Evolutionary conservation across 2,113 vertebrate species (phyloP), one percentile per base, ranked within the genome.

Genomic region (Oryzias melastigma): DNA sequence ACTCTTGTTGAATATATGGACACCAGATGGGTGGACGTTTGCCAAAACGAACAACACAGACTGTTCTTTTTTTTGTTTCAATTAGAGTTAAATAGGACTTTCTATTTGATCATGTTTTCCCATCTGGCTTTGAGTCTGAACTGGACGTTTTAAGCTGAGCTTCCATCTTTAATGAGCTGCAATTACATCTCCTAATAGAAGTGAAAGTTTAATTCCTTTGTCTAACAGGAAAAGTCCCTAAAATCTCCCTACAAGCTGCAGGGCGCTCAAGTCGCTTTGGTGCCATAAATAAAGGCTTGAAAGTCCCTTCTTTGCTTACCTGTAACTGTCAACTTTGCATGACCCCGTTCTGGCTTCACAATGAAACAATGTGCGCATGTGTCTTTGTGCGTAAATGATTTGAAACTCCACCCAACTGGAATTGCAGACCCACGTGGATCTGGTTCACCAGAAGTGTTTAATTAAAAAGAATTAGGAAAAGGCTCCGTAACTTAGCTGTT

Each of bases 1-100:
- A 58, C 45, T 57, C 65, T 78, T 45, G 15, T 45, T 5, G 43
- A 10, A 55, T 45, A 24, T 68, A 27, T 47, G 56, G 54, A 20
- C 45, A 68, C 70, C 59, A 79, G 54, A 72, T 69, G 74, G 63
- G 45, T 59, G 84, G 79, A 46, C 2, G 14, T 18, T 52, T 25
- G 75, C 73, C 72, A 76, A 58, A 45, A 25, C 50, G 19, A 63
- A 56, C 71, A 18, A 61, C 18, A 56, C 14, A 25, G 47, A 41
- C 13, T 49, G 14, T 54, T n/a, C 58, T 27, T 65, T 54, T 25
- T 63, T 63, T 35, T 29, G 7, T 17, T 8, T 22, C 12, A 58
- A 61, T 75, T 74, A 59, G 50, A 46, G 14, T 40, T 27, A 52
- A 51, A 68, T 68, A 50, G 62, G n/a, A 46, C 17, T 14, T 18